Conservation (phyloP, 1,140 invertebrate species). For the Drosophila kikkawai region DNA sequence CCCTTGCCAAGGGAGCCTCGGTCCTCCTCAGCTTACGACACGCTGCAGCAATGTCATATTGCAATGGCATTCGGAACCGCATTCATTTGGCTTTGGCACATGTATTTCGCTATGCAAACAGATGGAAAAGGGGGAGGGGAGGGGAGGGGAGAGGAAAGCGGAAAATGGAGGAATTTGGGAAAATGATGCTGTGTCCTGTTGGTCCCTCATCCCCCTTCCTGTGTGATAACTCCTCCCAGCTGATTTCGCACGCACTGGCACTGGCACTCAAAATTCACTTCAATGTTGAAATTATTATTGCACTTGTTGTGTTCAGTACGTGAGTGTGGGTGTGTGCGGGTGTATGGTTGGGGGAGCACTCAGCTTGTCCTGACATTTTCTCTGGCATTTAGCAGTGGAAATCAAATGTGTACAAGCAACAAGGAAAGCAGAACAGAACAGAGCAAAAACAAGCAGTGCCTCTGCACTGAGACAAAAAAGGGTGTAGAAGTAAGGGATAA, state of each 20-base stretch:
- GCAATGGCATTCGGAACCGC: conserved; percentile 68
- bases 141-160: neutral
- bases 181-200: conserved; percentile 38
- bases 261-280: conserved; percentile 70
- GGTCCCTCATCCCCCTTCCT: neutral
- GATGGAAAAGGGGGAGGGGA: neutral
- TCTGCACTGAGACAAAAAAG: conserved; percentile 18
- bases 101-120: conserved; percentile 56
- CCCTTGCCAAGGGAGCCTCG: conserved; percentile 12
- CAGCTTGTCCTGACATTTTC: conserved; percentile 65
- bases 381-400: conserved; percentile 74
- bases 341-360: conserved; percentile 32
- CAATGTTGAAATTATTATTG: conserved; percentile 78
- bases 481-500: neutral
- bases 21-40: conserved; percentile 25
- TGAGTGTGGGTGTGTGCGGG: conserved; percentile 1
- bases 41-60: conserved; percentile 69
- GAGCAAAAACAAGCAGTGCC: conserved; percentile 14
- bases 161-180: neutral
- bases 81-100: conserved; percentile 67
- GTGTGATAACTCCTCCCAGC: conserved; percentile 34
- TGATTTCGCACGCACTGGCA: conserved; percentile 61
- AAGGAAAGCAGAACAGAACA: conserved; percentile 49
- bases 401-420: conserved; percentile 71
- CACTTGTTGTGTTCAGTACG: conserved; percentile 54